Conservation (phyloP, 2,888 invertebrate genomes). For the Crepidodera aurea region DNA sequence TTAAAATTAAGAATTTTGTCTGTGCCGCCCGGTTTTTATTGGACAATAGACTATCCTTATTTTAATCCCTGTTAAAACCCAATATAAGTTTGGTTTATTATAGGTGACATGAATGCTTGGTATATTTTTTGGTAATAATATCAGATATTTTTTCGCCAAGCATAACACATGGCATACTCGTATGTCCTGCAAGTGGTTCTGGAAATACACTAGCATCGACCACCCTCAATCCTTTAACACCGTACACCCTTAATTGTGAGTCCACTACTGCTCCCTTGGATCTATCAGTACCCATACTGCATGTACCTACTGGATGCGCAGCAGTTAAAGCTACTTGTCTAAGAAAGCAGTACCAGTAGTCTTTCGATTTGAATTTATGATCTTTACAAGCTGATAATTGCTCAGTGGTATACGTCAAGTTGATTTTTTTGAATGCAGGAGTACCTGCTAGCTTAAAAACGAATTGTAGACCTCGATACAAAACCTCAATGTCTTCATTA, state of each 20-base stretch:
- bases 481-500: slow-evolving; percentile 60
- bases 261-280: slow-evolving; percentile 70
- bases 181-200: slow-evolving; percentile 59
- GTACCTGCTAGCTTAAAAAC: slow-evolving; percentile 61
- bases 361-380: slow-evolving; percentile 65
- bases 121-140: slow-evolving; percentile 64
- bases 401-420: slow-evolving; percentile 53
- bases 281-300: slow-evolving; percentile 48
- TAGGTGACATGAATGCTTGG: too few relatives aligned
- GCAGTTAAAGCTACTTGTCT: slow-evolving; percentile 52
- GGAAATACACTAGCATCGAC: slow-evolving; percentile 73
- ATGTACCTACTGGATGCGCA: slow-evolving; percentile 73
- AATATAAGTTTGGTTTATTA: too few relatives aligned
- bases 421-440: slow-evolving; percentile 63
- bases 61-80: slow-evolving; percentile 64
- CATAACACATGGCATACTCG: slow-evolving; percentile 72
- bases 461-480: slow-evolving; percentile 64
- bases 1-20: too few relatives aligned
- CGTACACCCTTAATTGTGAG: slow-evolving; percentile 67
- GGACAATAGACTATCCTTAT: too few relatives aligned
- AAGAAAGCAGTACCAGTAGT: slow-evolving; percentile 73
- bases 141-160: slow-evolving; percentile 75
- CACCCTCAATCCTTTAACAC: slow-evolving; percentile 64
- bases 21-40: too few relatives aligned
- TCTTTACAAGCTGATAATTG: slow-evolving; percentile 40